Conservation (phyloP, 2,797 vertebrate genomes). For the Falco biarmicus region DNA sequence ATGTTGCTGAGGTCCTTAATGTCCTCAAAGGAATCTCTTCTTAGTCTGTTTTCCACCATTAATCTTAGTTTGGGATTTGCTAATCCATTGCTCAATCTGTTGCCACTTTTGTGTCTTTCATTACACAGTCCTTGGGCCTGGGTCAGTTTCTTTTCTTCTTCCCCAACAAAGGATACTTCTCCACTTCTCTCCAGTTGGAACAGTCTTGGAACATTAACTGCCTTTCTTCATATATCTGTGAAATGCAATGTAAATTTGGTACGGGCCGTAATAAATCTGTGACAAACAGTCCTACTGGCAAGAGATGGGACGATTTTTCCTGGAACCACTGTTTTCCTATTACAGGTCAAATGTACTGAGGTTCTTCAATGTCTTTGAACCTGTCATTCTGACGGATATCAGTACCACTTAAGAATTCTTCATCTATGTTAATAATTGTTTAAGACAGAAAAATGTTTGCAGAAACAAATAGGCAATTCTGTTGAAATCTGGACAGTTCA, state of each 20-base stretch:
- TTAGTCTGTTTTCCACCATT: neutral
- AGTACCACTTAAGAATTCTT: neutral
- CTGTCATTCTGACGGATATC: neutral
- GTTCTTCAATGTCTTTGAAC: neutral
- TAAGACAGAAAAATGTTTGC: neutral
- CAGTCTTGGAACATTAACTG: neutral
- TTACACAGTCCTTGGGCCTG: neutral
- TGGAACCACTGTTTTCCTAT: neutral
- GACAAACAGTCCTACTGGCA: neutral
- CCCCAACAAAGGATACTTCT: neutral
- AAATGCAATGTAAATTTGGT: neutral
- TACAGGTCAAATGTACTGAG: neutral
- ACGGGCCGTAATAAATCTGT: neutral
- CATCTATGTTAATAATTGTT: neutral
- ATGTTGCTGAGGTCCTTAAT: neutral
- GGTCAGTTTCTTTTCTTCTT: neutral
- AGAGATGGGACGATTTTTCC: neutral
- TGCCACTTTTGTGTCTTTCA: neutral
- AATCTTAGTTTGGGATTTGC: neutral
- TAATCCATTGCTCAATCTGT: neutral
- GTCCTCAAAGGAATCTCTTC: neutral
- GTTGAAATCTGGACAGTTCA: neutral
- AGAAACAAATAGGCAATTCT: neutral
- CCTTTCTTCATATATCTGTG: neutral
- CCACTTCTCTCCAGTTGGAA: neutral